Evolutionary conservation across 2,797 vertebrate genomes (phyloP), one percentile per base, ranked within the genome.

Genomic region (Eutrigla gurnardus): DNA sequence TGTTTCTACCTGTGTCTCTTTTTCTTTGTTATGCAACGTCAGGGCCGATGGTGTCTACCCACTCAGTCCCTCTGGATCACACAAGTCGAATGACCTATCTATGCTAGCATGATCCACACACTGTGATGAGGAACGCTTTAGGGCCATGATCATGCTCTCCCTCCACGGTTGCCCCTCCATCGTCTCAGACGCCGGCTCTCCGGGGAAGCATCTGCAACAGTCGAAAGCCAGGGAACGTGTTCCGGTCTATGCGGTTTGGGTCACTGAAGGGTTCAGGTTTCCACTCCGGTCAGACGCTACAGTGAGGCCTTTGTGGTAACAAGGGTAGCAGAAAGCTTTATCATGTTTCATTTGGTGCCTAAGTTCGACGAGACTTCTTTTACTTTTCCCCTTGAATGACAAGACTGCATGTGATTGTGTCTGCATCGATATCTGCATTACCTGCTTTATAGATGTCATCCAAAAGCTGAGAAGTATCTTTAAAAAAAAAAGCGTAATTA

Each of bases 301-400:
- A 77, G 77, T 81, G 79, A 83, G 83, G 74, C 74, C 81, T 73
- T 84, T 83, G 80, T 91, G 85, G 70, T 72, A 58, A 64, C 81
- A 86, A 82, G 70, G 63, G 82, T 84, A 90, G 87, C 86, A 84
- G 79, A 92, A 92, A 94, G 94, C 94, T 94, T 95, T 94, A 93
- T 91, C 60, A 47, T 72, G 65, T 93, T 91, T 94, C 81, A 82
- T 93, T 93, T 93, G 90, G 93, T 94, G 93, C 92, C 93, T 93
- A 86, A 73, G 87, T 95, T 93, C 81, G 70, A 91, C 70, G 76
- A 86, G 86, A 84, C 79, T 78, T 75, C 25, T 74, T 86, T 86
- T 82, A 59, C 82, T 85, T 90, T 89, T 89, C 87, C 86, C 84
- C 71, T 86, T 47, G 71, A 91, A 92, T 86, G 90, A 92, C 83